Conservation (phyloP, 1,140 invertebrate species). For the Drosophila ananassae region DNA sequence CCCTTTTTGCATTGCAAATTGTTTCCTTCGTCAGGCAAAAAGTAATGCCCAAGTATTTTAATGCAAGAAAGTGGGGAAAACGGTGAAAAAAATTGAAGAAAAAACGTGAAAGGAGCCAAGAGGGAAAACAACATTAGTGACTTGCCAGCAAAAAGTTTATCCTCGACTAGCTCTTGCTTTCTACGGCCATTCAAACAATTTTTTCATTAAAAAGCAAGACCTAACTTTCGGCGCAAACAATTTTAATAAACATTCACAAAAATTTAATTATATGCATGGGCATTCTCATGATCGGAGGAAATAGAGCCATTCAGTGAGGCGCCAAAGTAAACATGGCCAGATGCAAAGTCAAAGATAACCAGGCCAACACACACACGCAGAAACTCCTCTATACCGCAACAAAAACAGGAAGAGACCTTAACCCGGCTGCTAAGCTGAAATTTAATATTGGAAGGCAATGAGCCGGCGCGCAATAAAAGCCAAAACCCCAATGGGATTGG, state of each 20-base stretch:
- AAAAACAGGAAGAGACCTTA: slow-evolving; percentile 53
- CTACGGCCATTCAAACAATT: slow-evolving; percentile 42
- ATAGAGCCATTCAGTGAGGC: slow-evolving; percentile 73
- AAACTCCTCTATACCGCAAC: slow-evolving; percentile 3
- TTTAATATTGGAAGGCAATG: slow-evolving; percentile 82
- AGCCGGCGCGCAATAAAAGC: slow-evolving; percentile 76
- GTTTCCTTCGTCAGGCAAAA: slow-evolving; percentile 56
- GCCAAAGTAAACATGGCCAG: slow-evolving; percentile 74
- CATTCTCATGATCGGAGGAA: slow-evolving; percentile 66
- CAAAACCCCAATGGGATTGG: slow-evolving; percentile 54
- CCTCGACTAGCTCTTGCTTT: slow-evolving; percentile 56
- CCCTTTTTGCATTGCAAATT: slow-evolving; percentile 67
- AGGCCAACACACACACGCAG: slow-evolving; percentile 24
- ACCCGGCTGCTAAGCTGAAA: slow-evolving; percentile 74
- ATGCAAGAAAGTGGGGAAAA: slow-evolving; percentile 37
- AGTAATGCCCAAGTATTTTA: slow-evolving; percentile 74
- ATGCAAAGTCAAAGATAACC: slow-evolving; percentile 70
- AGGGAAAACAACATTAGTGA: slow-evolving; percentile 57
- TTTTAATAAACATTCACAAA: slow-evolving; percentile 79
- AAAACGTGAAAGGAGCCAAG: slow-evolving; percentile 5
- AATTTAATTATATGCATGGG: slow-evolving; percentile 81
- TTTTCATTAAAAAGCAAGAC: slow-evolving; percentile 64
- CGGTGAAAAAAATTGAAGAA: slow-evolving; percentile 3
- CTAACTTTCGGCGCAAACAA: slow-evolving; percentile 68
- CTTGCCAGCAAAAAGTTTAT: slow-evolving; percentile 63